Base-by-base conservation (phyloP, 2,113 vertebrate species). In the Hippocampus barbouri region DNA sequence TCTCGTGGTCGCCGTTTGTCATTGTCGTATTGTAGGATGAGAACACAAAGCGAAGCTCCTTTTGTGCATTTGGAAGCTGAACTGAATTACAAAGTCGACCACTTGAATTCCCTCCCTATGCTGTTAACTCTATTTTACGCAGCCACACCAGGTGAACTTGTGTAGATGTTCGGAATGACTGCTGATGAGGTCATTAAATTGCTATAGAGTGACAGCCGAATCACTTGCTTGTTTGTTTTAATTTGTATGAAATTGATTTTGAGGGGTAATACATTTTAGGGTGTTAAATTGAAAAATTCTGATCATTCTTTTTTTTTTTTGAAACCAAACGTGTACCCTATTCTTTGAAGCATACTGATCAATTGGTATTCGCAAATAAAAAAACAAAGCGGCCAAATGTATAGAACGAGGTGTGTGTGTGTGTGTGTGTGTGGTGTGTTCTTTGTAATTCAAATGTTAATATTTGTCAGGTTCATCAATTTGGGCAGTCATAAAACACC, bases 281-380 rank as follows among this genome's bases (percentile, higher is more conserved):
- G 71, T 2, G 25, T 74, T 73, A 75, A 73, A 86, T 69, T 76
- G 68, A 71, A 72, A 25, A 76, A 84, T 79, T 84, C 81, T 86
- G 84, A 84, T 84, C 81, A n/a, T n/a, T n/a, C 81, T 83, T 25
- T 65, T 21, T 38, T 21, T 20, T 38, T 8, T 10, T 41, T 41
- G 87, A 65, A 83, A 87, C 77, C 80, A 73, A 83, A 82, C 64
- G 75, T 87, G 88, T 93, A 89, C 66, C 80, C 88, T 85, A 86
- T 88, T 91, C 56, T 92, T 93, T 92, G 89, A 93, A 91, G 83
- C 89, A 90, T 88, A 89, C 84, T 88, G 89, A 89, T 89, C 79
- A 81, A 87, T 90, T 89, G 88, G 79, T 88, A 91, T 91, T 92
- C 88, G 25, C 1, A 92, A 93, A 92, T 93, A 93, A 92, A 93